These are phyloP conservation scores for Tachystola acroxantha DNA, from an alignment of 2,888 invertebrate species.

Conservation along the genomic window DNA sequence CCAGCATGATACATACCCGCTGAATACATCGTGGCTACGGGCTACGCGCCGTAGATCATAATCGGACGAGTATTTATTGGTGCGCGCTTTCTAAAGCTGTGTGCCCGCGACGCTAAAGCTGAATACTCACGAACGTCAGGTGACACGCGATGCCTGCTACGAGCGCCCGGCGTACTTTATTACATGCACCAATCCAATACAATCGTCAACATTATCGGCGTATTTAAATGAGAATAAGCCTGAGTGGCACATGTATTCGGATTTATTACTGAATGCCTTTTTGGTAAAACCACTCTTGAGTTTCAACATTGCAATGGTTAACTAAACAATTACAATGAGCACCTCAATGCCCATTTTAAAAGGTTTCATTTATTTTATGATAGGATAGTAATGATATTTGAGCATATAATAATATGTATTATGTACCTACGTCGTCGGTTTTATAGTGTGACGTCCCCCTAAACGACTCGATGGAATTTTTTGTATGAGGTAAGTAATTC, in stretches of 20 bases:
- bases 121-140: constrained; percentile 50
- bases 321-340: too few relatives aligned
- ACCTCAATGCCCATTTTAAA: too few relatives aligned
- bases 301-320: too few relatives aligned
- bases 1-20: constrained; percentile 17
- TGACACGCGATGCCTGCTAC: constrained; percentile 54
- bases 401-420: too few relatives aligned
- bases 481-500: too few relatives aligned
- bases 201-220: constrained; percentile 30
- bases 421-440: too few relatives aligned
- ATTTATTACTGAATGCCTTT: constrained; percentile 35
- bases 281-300: constrained; percentile 10
- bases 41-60: constrained; percentile 76
- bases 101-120: constrained; percentile 32
- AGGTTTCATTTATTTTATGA: too few relatives aligned
- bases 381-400: too few relatives aligned
- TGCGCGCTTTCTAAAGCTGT: constrained; percentile 63
- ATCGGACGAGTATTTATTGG: constrained; percentile 74
- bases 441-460: too few relatives aligned
- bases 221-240: constrained; percentile 34
- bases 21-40: constrained; percentile 58
- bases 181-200: constrained; percentile 30
- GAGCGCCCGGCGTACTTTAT: constrained; percentile 32
- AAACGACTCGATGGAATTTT: too few relatives aligned
- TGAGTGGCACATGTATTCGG: constrained; percentile 38